Evolutionary conservation across 2,113 vertebrate species (phyloP), one percentile per base, ranked within the genome.

Genomic region (Serilophus lunatus): DNA sequence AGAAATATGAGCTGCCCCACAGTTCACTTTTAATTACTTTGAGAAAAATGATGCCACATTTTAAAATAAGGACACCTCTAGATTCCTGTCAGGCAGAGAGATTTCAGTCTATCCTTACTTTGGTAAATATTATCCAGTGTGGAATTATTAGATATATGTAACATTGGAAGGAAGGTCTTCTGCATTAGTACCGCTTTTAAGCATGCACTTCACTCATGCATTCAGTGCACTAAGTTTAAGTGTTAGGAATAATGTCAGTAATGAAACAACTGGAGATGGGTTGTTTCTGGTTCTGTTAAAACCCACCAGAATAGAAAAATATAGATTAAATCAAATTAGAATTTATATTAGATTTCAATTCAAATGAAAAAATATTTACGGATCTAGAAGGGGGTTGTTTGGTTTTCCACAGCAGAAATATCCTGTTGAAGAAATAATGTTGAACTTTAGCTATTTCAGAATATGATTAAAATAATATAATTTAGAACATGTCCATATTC

Each of bases 251-350:
- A 81, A 65, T 63, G 45, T 51, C 22, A 64, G 13, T 74, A 72
- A 35, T 35, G 25, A 82, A 95, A 64, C 23, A n/a, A 38, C 10
- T 70, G 29, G 49, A 82, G n/a, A 53, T 64, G 47, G 49, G 20
- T 86, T 91, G 23, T n/a, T 38, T 89, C 49, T 95, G 40, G 12
- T 74, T 95, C 86, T 79, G 63, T 78, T 86, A 79, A 82, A 89
- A 53, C 26, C 24, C 3, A 1, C 24, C 9, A 61, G 59, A 83
- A 64, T 38, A 81, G 18, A 77, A 83, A 79, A 80, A 40, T n/a
- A 23, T 2, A 53, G 14, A 26, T 77, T 49, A 86, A 77, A 54
- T 86, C 7, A 45, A 40, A 47, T 68, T 13, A 81, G 38, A 83
- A 65, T 66, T 45, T 33, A 23, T 80, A 54, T 76, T 70, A 28